Evolutionary conservation across 2,113 vertebrate genomes (phyloP).

Genomic region (Cheilinus undulatus): DNA sequence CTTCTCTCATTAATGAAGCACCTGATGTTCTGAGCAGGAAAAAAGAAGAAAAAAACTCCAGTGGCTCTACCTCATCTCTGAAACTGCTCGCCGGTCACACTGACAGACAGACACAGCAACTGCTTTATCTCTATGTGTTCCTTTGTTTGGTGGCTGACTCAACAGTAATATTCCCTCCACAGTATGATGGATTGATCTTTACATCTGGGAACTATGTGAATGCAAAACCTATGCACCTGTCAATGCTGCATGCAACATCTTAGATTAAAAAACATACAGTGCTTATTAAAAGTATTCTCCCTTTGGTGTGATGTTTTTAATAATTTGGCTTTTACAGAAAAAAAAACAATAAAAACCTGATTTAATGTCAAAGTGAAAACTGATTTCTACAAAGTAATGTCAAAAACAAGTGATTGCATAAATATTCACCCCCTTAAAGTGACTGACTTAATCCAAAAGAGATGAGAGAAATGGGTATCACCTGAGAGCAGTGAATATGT

Average conservation of each 20-base stretch:
- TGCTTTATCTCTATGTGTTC: slow-evolving; percentile 22
- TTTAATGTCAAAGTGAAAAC: no score
- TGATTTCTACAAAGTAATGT: no score
- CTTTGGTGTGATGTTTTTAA: no score
- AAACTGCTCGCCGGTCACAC: background rate
- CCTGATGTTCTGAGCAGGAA: slow-evolving; percentile 46
- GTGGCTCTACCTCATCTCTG: slow-evolving; percentile 23
- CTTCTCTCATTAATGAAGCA: slow-evolving; percentile 60
- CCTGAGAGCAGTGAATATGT: no score
- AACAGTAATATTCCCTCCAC: slow-evolving; percentile 3
- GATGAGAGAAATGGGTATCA: no score
- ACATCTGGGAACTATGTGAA: background rate
- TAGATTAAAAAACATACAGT: background rate
- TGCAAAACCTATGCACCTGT: background rate
- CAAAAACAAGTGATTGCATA: no score
- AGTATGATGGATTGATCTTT: background rate
- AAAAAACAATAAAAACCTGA: no score
- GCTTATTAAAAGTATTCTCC: no score
- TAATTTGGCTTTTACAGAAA: no score
- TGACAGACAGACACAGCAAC: slow-evolving; percentile 8
- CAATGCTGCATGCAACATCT: background rate
- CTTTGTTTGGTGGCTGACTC: slow-evolving; percentile 11
- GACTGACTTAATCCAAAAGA: no score
- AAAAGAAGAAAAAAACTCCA: slow-evolving; percentile 26
- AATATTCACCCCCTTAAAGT: no score